phyloP scores from a whole-genome alignment of 2,113 vertebrate genomes.

The Hyla sarda region DNA sequence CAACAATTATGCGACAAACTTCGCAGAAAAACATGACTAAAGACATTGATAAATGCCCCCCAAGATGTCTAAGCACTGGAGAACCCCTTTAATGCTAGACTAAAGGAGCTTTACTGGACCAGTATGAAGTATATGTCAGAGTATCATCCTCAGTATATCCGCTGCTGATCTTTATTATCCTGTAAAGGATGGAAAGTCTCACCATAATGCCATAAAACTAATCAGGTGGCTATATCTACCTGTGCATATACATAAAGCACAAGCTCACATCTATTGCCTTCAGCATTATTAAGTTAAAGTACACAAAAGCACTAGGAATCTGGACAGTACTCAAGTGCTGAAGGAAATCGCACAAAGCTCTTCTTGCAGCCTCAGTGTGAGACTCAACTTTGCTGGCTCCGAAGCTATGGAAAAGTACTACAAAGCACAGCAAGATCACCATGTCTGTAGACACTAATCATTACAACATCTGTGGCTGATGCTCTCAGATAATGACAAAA shows the following conservation, averaged over 20 bases:
- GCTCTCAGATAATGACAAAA: background rate
- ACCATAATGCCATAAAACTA: background rate
- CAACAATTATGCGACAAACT: no score
- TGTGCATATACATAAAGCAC: background rate
- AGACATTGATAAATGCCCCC: no score
- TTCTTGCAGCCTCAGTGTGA: background rate
- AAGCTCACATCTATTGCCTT: background rate
- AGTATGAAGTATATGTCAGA: background rate
- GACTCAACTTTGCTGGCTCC: background rate
- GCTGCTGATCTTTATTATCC: background rate
- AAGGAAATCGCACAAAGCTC: constrained; percentile 14
- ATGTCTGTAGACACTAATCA: constrained; percentile 20
- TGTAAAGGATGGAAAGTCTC: background rate
- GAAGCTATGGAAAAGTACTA: constrained; percentile 29
- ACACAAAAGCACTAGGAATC: background rate
- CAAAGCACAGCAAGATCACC: constrained; percentile 43
- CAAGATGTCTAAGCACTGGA: no score
- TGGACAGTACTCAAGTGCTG: constrained; percentile 28
- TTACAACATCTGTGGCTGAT: constrained; percentile 10
- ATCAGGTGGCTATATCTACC: background rate
- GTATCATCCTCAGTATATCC: no score
- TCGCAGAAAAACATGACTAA: no score
- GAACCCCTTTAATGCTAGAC: background rate
- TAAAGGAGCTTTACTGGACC: background rate
- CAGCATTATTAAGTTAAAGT: background rate